Evolutionary conservation across 2,888 invertebrate species (phyloP).

Genomic region (Myopa testacea): DNA sequence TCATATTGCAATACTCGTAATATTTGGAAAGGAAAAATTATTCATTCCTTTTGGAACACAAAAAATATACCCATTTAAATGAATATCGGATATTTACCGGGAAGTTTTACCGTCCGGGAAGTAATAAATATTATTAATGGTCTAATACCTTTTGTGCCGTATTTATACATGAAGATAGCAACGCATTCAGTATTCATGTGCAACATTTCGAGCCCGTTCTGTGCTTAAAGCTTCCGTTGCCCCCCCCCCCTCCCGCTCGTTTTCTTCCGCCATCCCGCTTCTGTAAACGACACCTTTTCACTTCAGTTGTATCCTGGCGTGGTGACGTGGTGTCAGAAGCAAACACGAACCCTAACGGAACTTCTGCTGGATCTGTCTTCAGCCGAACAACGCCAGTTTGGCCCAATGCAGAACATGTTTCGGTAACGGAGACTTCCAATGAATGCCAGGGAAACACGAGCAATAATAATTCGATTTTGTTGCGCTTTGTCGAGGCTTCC

Average conservation of each 20-base stretch:
- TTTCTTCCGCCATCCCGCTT: background rate
- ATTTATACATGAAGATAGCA: background rate
- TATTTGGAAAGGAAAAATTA: too few species aligned
- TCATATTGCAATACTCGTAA: too few species aligned
- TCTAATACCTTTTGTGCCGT: background rate
- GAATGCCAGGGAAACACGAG: conserved; percentile 30
- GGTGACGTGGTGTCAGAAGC: too few species aligned
- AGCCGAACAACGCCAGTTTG: background rate
- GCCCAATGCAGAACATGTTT: conserved; percentile 22
- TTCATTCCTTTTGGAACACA: too few species aligned
- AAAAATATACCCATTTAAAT: too few species aligned
- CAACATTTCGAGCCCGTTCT: background rate
- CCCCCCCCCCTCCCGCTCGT: too few species aligned
- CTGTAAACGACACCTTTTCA: background rate
- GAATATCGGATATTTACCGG: too few species aligned
- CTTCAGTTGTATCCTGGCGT: background rate
- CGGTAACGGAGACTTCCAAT: conserved; percentile 16
- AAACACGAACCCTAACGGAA: too few species aligned
- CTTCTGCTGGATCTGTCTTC: background rate
- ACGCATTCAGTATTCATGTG: background rate
- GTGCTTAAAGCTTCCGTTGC: too few species aligned
- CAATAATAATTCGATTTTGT: conserved; percentile 40
- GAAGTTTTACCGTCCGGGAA: background rate
- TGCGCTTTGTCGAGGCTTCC: conserved; percentile 13
- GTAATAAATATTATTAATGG: background rate